A percentile compares a stretch with the other conserved stretches of the same genome.
Conservation (phyloP, 2,797 vertebrate species). For the Myoxocephalus aenaeus region DNA sequence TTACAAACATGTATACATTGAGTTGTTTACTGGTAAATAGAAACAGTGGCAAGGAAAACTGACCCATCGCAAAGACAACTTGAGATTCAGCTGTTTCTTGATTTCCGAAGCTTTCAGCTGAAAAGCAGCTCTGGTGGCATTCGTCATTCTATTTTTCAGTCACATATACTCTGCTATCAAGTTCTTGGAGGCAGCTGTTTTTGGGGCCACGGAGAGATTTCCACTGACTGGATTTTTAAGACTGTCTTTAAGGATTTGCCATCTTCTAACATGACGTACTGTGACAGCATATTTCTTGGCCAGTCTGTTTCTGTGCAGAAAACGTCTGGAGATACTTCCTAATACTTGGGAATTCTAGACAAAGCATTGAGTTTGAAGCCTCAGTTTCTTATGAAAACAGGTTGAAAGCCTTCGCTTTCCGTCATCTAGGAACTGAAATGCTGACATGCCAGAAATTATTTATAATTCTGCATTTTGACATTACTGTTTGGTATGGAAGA, state of each 20-base stretch:
- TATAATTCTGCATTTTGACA: neutral
- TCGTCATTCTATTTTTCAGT: slow-evolving; percentile 44
- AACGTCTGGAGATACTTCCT: slow-evolving; percentile 15
- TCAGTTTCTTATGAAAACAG: slow-evolving; percentile 9
- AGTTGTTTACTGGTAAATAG: slow-evolving; percentile 6
- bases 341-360: slow-evolving; percentile 33
- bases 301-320: slow-evolving; percentile 24
- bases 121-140: slow-evolving; percentile 22
- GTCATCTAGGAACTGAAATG: neutral
- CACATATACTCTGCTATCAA: slow-evolving; percentile 35
- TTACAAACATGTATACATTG: neutral
- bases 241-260: slow-evolving; percentile 56
- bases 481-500: neutral
- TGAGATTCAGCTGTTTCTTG: slow-evolving; percentile 12
- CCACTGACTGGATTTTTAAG: slow-evolving; percentile 56
- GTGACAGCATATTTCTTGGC: slow-evolving; percentile 57
- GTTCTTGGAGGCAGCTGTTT: slow-evolving; percentile 49
- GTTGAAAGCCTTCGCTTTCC: neutral
- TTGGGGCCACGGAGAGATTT: slow-evolving; percentile 52
- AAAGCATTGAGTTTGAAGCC: slow-evolving; percentile 27
- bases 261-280: slow-evolving; percentile 45
- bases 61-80: slow-evolving; percentile 3
- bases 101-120: slow-evolving; percentile 21
- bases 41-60: neutral
- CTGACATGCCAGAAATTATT: neutral